A percentile compares a stretch with the other conserved stretches of the same genome.
Evolutionary conservation across 2,113 vertebrate species (phyloP).

Genomic region (Pteropus alecto): DNA sequence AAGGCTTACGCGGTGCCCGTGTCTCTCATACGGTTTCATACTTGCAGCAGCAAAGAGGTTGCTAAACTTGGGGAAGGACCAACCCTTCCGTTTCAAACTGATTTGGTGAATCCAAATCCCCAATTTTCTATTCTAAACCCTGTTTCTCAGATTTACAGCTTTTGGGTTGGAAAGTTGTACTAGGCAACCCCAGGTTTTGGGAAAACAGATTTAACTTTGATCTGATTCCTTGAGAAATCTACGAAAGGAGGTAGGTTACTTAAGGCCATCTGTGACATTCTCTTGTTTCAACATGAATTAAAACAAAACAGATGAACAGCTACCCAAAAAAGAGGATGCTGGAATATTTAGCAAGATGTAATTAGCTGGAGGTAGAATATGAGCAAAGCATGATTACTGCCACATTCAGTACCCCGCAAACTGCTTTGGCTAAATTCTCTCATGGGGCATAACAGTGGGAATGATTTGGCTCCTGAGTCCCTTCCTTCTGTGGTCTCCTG

Average conservation of each 20-base stretch:
- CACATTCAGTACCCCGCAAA: not conserved
- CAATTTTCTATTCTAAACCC: not conserved
- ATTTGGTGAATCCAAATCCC: not conserved
- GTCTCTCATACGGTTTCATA: not conserved
- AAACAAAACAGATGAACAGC: not conserved
- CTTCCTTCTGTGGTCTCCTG: not conserved
- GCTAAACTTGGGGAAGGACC: not conserved
- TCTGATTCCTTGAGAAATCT: not conserved
- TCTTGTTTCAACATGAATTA: not conserved
- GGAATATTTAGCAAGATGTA: not conserved
- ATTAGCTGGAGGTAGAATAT: not conserved
- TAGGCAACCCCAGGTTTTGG: not conserved
- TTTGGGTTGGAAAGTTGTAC: not conserved
- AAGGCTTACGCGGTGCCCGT: not conserved
- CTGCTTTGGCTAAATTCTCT: not conserved
- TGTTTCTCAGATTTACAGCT: not conserved
- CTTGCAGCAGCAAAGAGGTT: no score
- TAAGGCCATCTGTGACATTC: not conserved
- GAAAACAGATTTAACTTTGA: not conserved
- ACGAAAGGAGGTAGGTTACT: not conserved
- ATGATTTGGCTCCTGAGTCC: not conserved
- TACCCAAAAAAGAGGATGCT: not conserved
- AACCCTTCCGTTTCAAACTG: not conserved
- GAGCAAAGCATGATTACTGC: not conserved
- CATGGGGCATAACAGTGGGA: fast-evolving